phyloP scores from a whole-genome alignment of 2,888 invertebrate genomes.

The Sphinx pinastri region DNA sequence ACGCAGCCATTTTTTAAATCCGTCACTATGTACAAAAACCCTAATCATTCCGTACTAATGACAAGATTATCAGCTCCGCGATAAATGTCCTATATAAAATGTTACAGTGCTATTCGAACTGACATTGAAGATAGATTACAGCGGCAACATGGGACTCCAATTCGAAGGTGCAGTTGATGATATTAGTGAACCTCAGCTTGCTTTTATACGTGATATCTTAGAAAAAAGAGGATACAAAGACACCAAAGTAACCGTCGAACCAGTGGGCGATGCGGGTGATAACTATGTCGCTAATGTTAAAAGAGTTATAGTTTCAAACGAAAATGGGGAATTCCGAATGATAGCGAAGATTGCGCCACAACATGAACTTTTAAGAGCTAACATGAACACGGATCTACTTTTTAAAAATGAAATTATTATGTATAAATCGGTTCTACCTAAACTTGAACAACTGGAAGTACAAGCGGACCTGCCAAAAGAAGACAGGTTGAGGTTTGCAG shows the following conservation, averaged over 20 bases:
- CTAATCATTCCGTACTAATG: neutral
- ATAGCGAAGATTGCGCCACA: conserved; percentile 57
- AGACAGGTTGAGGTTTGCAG: conserved; percentile 46
- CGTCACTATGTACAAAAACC: too few relatives aligned
- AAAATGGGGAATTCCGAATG: conserved; percentile 48
- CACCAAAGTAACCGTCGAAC: conserved; percentile 30
- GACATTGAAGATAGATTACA: neutral
- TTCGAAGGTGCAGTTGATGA: conserved; percentile 10
- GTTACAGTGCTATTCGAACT: neutral
- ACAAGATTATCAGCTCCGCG: neutral
- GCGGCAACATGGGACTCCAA: neutral
- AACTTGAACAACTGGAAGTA: conserved; percentile 44
- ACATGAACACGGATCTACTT: conserved; percentile 34
- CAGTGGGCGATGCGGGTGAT: conserved; percentile 36
- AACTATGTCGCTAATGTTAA: conserved; percentile 37
- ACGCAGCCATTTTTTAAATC: too few relatives aligned
- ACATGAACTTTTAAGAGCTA: conserved; percentile 35
- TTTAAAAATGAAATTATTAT: conserved; percentile 54
- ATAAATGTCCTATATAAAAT: neutral
- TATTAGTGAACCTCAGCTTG: conserved; percentile 30
- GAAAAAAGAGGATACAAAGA: conserved; percentile 22
- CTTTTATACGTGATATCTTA: conserved; percentile 28
- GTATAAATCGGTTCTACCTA: conserved; percentile 50
- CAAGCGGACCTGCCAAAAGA: conserved; percentile 40
- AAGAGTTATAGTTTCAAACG: conserved; percentile 38